phyloP scores from a whole-genome alignment of 2,888 invertebrate species.

The Pachycephus smyrnensis region DNA sequence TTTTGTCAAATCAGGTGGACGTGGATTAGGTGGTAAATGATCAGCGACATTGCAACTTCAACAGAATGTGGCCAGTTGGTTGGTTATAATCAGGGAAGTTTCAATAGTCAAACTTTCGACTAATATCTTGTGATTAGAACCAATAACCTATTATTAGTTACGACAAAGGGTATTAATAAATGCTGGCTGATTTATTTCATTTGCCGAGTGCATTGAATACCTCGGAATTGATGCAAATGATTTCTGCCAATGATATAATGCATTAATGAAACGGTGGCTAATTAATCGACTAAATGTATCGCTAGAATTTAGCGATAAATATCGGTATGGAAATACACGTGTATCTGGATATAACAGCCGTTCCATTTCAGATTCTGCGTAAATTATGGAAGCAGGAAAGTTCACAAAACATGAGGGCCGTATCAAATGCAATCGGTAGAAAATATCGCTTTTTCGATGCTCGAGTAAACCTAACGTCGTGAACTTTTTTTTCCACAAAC shows the following conservation, averaged over 20 bases:
- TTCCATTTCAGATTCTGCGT: not conserved
- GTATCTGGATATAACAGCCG: not conserved
- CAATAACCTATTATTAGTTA: conserved; percentile 20
- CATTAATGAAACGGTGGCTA: not conserved
- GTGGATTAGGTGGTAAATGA: not conserved
- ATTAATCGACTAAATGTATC: not conserved
- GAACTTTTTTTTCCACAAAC: not conserved
- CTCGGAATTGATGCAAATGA: not conserved
- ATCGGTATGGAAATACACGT: not conserved
- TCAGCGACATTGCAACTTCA: not conserved
- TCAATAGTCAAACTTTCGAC: conserved; percentile 21
- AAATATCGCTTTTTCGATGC: not conserved
- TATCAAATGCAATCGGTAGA: not conserved
- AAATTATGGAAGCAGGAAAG: not conserved
- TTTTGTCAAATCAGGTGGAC: not conserved
- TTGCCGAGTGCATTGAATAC: too few species aligned
- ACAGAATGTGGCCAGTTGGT: not conserved
- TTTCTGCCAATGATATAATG: not conserved
- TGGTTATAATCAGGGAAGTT: conserved; percentile 7
- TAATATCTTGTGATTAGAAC: conserved; percentile 20
- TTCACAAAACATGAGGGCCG: not conserved
- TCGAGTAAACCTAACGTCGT: not conserved
- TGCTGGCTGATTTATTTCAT: not conserved
- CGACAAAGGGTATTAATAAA: conserved; percentile 14
- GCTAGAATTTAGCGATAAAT: not conserved